Percentiles rank a stretch among this genome's conserved stretches.
phyloP scores from a whole-genome alignment of 1,140 invertebrate genomes.

The Potamilus streckersoni region DNA sequence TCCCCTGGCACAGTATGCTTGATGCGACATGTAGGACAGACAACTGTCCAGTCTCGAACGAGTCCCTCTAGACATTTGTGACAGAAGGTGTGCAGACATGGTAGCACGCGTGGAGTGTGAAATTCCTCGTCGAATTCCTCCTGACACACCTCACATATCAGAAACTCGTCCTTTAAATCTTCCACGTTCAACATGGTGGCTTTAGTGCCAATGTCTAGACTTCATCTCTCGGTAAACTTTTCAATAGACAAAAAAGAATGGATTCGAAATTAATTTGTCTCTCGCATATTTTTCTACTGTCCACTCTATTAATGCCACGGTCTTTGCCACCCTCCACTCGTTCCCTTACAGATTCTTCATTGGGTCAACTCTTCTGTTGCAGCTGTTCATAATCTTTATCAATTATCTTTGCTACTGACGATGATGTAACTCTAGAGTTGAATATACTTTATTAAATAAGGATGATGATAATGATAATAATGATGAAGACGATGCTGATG shows the following conservation, averaged over 20 bases:
- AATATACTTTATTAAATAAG: no score
- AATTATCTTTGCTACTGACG: no score
- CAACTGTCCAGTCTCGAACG: constrained; percentile 29
- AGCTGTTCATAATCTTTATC: no score
- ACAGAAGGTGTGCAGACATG: constrained; percentile 33
- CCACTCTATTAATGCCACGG: neutral
- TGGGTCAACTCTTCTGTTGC: neutral
- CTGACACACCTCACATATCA: constrained; percentile 29
- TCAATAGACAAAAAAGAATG: no score
- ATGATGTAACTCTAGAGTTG: no score
- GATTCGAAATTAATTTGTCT: neutral
- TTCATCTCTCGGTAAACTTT: neutral
- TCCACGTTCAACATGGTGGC: constrained; percentile 24
- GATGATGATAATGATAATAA: no score
- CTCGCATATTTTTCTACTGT: neutral
- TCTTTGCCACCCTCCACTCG: neutral
- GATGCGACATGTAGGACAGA: constrained; percentile 26
- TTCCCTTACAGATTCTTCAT: neutral
- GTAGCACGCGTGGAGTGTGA: constrained; percentile 24
- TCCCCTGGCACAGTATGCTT: constrained; percentile 30
- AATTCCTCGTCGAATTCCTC: constrained; percentile 31
- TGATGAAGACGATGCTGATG: no score
- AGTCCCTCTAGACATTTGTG: constrained; percentile 22
- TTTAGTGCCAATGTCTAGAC: neutral
- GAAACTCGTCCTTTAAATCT: constrained; percentile 28